Evolutionary conservation across 1,140 invertebrate genomes (phyloP), one percentile per base, ranked within the genome.

Genomic region (Drosophila lacteicornis): DNA sequence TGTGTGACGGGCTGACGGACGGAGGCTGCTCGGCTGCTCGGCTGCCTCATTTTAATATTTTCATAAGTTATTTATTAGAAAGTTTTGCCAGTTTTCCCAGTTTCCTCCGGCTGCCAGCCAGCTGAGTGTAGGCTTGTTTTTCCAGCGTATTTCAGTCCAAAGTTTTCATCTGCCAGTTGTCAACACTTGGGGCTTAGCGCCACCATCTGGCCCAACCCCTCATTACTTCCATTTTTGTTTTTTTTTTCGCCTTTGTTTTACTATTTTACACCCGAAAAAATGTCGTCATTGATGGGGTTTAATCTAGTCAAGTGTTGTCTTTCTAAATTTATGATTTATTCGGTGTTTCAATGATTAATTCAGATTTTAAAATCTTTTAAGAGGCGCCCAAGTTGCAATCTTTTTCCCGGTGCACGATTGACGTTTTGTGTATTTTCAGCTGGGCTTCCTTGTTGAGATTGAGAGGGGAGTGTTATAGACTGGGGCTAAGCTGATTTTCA

Each of bases 21-120:
- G 13, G 63, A 25, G 22, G 22, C 22, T 25, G 22, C 22, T 62
- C 62, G 56, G 47, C 63, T 38, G 36, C 57, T 51, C 33, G 73
- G 38, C 51, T 22, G 51, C 65, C 55, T 66, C 67, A 66, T 77
- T 79, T 79, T 79, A 79, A 79, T 79, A 79, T 79, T 79, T 79
- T 79, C 78, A 79, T 79, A 79, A 79, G 77, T 79, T 79, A 79
- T 79, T 79, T 79, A 79, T 79, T 79, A 79, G 77, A 79, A 79
- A 79, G 77, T 79, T 79, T 73, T 79, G n/a, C 22, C 47, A 38
- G 51, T 51, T 55, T 17, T 53, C 36, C 40, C 47, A 38, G 51
- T 51, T 55, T 17, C 45, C 43, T 38, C 51, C 30, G n/a, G 8
- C 66, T 33, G 45, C 13, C 53, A 22, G 49, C 46, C 68, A 42